Evolutionary conservation across 1,140 invertebrate species (phyloP).

Genomic region (Paralvinella palmiformis): DNA sequence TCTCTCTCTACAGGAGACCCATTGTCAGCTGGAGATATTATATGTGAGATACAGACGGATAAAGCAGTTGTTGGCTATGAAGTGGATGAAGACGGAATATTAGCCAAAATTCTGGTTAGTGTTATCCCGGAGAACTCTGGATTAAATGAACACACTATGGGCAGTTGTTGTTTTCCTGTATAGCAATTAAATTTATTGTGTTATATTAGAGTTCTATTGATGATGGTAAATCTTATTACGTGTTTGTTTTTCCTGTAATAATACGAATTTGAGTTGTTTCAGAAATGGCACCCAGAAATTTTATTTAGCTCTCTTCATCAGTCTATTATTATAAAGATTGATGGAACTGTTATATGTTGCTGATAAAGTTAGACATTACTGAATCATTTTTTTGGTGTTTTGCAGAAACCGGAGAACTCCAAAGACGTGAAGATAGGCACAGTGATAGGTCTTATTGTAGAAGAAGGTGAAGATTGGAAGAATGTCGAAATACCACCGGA

Average conservation of each 20-base stretch:
- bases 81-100: conserved; percentile 57
- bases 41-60: conserved; percentile 62
- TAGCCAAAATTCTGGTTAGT: conserved; percentile 58
- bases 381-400: conserved; percentile 16
- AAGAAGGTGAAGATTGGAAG: conserved; percentile 68
- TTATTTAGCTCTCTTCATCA: background rate
- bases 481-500: conserved; percentile 53
- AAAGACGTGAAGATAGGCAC: conserved; percentile 80
- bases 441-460: conserved; percentile 81
- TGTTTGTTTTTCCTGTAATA: no score
- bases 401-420: conserved; percentile 60
- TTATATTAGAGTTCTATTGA: no score
- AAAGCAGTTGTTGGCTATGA: conserved; percentile 59
- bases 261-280: no score
- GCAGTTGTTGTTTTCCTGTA: no score
- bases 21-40: conserved; percentile 55
- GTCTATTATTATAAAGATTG: background rate
- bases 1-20: conserved; percentile 49
- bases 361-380: background rate
- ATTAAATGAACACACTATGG: no score
- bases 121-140: no score
- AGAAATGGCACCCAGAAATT: background rate
- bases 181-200: no score
- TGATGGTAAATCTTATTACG: no score
- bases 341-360: background rate